Percentiles rank a stretch among this genome's conserved stretches.
phyloP scores from a whole-genome alignment of 2,113 vertebrate species.

The Mionectes macconnelli region DNA sequence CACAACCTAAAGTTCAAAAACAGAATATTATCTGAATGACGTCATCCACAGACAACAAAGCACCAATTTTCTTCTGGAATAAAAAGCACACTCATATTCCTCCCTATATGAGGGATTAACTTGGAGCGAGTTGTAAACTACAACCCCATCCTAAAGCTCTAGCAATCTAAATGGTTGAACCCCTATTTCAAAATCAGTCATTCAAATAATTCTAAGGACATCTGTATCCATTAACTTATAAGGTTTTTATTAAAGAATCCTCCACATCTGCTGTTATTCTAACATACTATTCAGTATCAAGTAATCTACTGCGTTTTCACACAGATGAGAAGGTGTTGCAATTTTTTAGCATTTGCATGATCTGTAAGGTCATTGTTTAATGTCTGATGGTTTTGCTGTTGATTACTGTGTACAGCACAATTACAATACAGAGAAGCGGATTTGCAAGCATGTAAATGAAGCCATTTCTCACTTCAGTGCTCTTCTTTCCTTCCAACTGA shows the following conservation, averaged over 20 bases:
- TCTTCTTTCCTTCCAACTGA: slow-evolving; percentile 4
- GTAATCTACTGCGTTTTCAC: neutral
- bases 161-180: neutral
- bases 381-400: neutral
- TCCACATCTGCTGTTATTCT: neutral
- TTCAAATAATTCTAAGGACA: neutral
- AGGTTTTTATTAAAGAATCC: neutral
- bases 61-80: neutral
- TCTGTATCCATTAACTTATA: neutral
- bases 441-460: slow-evolving; percentile 14
- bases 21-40: neutral
- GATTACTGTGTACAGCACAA: neutral
- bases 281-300: neutral
- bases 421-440: neutral
- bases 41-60: neutral
- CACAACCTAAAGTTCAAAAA: neutral
- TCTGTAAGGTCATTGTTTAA: neutral
- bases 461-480: neutral
- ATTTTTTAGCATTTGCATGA: neutral
- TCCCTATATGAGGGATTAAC: neutral
- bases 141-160: neutral
- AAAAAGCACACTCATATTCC: neutral
- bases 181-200: neutral
- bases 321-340: neutral
- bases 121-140: neutral